phyloP scores from a whole-genome alignment of 2,797 vertebrate genomes.

The Astyanax mexicanus region DNA sequence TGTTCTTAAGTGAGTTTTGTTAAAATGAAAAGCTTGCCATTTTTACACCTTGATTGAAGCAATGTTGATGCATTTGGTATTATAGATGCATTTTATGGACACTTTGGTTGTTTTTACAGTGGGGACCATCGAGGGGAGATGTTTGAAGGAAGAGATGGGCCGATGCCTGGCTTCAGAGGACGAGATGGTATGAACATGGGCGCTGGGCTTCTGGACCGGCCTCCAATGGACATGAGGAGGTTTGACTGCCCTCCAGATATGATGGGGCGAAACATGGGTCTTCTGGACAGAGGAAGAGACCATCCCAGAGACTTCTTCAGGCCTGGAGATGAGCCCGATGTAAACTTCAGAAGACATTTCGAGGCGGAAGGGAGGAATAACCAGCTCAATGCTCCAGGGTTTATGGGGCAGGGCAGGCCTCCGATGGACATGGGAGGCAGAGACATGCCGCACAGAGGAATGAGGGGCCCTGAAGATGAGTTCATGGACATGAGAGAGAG shows the following conservation, averaged over 20 bases:
- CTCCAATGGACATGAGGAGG: conserved; percentile 87
- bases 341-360: conserved; percentile 82
- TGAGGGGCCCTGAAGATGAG: conserved; percentile 80
- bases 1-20: too few species aligned
- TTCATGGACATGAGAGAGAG: conserved; percentile 88
- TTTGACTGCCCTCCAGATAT: conserved; percentile 87
- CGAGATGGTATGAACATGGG: conserved; percentile 93
- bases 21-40: too few species aligned
- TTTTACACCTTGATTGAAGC: background rate
- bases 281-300: conserved; percentile 84
- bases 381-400: conserved; percentile 81
- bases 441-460: conserved; percentile 82
- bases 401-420: conserved; percentile 82
- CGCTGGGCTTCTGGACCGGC: conserved; percentile 84
- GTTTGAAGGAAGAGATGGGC: conserved; percentile 92
- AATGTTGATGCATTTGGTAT: too few species aligned
- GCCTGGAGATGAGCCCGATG: conserved; percentile 70
- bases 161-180: conserved; percentile 90
- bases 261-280: conserved; percentile 86
- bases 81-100: background rate
- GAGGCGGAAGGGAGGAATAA: conserved; percentile 73
- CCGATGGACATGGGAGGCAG: conserved; percentile 84
- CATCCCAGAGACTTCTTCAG: conserved; percentile 78
- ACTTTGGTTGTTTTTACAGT: too few species aligned
- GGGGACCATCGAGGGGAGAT: conserved; percentile 92